Base-by-base conservation (phyloP, 1,140 invertebrate species). In the Orius laevigatus region DNA sequence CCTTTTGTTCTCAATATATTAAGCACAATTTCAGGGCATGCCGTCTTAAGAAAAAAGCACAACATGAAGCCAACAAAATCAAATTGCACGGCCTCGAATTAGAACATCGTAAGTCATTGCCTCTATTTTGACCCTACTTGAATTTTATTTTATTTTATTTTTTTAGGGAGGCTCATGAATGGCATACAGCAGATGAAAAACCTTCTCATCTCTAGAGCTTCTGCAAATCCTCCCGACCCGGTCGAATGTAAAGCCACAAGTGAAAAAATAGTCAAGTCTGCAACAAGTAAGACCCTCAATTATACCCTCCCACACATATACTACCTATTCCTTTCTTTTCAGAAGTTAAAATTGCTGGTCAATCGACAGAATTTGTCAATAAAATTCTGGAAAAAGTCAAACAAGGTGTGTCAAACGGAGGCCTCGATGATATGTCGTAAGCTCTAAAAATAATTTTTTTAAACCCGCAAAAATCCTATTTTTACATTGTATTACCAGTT, bases 21-120 rank as follows among this genome's bases (percentile, higher is more conserved):
- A 8, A 34, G n/a, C 8, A 34, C n/a, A 8, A 34, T 59, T 60
- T 16, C 58, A 75, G 93, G 46, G 92, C 91, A 25, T 98, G 92
- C 66, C 74, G 92, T 46, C 67, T 93, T 52, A 93, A 93, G 70
- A 93, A 92, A 62, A 93, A 93, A 65, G 88, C 88, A 9, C 88
- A 93, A 63, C 88, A 93, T 62, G 88, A 92, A 66, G 88, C 88
- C 2, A 92, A 93, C 60, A 93, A 93, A 67, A 78, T 98, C 32
- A 97, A 97, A 70, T 68, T 96, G 2, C 84, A 78, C 64, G 93
- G 92, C 19, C 68, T 98, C 42, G 87, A 95, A 69, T 73, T 78
- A 60, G 93, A 98, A 69, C 92, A 96, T 62, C 84, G 88, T 92
- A 72, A 78, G 79, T 76, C 38, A 19, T 6, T 19, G 9, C 15